These are phyloP conservation scores for Drosophila nigromelanica DNA, from an alignment of 1,140 invertebrate species.

Conservation along the genomic window DNA sequence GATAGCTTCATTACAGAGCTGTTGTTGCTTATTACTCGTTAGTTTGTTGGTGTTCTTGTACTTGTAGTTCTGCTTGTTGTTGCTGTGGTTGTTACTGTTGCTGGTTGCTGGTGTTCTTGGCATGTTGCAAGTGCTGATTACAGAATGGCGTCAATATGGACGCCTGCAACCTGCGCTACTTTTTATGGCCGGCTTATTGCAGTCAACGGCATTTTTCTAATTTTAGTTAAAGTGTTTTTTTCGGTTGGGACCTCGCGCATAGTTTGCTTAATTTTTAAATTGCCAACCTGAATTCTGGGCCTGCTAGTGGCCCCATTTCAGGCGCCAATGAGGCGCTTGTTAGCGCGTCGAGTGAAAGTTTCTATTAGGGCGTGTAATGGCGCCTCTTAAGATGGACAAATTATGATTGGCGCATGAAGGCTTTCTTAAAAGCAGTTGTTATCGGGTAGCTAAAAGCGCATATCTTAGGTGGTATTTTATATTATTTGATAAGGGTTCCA, in stretches of 20 bases:
- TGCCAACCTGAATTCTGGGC: conserved; percentile 40
- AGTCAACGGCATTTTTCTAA: conserved; percentile 49
- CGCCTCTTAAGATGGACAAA: conserved; percentile 56
- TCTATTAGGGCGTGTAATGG: conserved; percentile 52
- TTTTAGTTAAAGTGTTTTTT: conserved; percentile 43
- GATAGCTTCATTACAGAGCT: conserved; percentile 78
- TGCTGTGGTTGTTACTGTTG: conserved; percentile 24
- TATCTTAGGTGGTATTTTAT: conserved; percentile 8
- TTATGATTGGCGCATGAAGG: conserved; percentile 61
- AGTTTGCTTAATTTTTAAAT: conserved; percentile 70
- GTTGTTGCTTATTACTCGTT: conserved; percentile 62
- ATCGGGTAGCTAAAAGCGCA: conserved; percentile 13
- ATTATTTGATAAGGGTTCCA: background rate
- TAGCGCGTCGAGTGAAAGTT: conserved; percentile 65
- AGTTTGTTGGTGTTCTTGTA: conserved; percentile 44
- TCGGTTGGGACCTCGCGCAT: conserved; percentile 10
- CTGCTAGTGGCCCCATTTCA: conserved; percentile 38
- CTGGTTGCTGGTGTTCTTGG: conserved; percentile 36
- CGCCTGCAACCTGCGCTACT: conserved; percentile 59
- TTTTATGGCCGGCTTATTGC: conserved; percentile 47
- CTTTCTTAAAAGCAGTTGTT: conserved; percentile 10
- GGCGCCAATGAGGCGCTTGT: conserved; percentile 36
- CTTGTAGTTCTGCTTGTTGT: conserved; percentile 29
- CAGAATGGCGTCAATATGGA: conserved; percentile 43
- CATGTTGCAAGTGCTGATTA: conserved; percentile 75